These are phyloP conservation scores for Cardinalis cardinalis DNA, from an alignment of 2,113 vertebrate species.

Conservation along the genomic window DNA sequence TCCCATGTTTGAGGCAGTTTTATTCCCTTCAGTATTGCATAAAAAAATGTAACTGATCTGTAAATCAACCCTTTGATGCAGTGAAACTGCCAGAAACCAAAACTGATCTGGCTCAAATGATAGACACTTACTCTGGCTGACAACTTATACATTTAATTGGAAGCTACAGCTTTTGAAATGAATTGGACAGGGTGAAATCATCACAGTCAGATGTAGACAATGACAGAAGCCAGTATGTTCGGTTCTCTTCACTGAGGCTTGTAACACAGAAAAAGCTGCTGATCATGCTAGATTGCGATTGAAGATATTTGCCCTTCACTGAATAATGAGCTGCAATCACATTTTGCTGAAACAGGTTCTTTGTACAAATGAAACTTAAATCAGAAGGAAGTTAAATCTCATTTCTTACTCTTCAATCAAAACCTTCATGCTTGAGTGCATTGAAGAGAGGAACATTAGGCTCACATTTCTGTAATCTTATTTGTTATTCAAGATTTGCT, in stretches of 20 bases:
- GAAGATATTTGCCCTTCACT: conserved; percentile 65
- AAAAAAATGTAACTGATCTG: conserved; percentile 12
- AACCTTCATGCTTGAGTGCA: conserved; percentile 37
- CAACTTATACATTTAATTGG: conserved; percentile 71
- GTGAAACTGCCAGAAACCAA: conserved; percentile 54
- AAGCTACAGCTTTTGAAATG: conserved; percentile 69
- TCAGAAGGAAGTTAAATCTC: conserved; percentile 68
- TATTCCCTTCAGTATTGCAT: background rate
- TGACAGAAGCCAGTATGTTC: conserved; percentile 71
- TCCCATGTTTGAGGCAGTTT: background rate
- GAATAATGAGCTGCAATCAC: conserved; percentile 62
- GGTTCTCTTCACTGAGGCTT: conserved; percentile 49
- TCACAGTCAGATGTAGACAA: conserved; percentile 69
- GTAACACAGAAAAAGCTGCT: conserved; percentile 58
- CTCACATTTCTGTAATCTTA: conserved; percentile 42
- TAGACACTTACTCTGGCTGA: conserved; percentile 71
- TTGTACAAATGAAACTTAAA: conserved; percentile 56
- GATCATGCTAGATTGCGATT: conserved; percentile 37
- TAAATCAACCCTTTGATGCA: conserved; percentile 47
- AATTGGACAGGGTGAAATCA: conserved; percentile 70
- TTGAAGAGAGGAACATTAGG: conserved; percentile 39
- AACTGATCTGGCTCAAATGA: conserved; percentile 63
- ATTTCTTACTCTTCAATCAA: conserved; percentile 50
- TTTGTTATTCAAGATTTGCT: conserved; percentile 59
- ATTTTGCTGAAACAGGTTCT: conserved; percentile 56